phyloP scores from a whole-genome alignment of 1,140 invertebrate genomes.

The Chironomus tepperi region DNA sequence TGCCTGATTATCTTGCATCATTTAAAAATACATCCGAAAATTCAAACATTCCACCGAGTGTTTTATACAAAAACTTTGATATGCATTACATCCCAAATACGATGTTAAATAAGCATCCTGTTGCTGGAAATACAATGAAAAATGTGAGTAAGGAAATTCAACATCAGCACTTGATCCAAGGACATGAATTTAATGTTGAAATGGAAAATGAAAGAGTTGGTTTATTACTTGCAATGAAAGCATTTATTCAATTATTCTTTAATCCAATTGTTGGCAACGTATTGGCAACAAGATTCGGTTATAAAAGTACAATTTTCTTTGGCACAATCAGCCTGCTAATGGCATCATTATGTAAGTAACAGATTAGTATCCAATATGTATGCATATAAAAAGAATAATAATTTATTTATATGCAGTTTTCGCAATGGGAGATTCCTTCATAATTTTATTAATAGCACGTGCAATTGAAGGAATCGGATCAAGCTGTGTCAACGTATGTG shows the following conservation, averaged over 20 bases:
- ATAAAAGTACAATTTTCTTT: conserved; percentile 69
- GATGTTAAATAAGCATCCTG: conserved; percentile 38
- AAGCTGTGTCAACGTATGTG: conserved; percentile 66
- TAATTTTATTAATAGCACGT: conserved; percentile 63
- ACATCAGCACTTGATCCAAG: conserved; percentile 24
- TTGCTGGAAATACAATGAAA: conserved; percentile 43
- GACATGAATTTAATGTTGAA: conserved; percentile 30
- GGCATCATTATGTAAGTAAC: conserved; percentile 65
- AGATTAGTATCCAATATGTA: neutral
- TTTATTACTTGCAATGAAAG: conserved; percentile 75
- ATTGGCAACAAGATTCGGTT: conserved; percentile 56
- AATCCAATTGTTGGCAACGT: conserved; percentile 73
- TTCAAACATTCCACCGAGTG: conserved; percentile 28
- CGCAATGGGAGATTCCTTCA: conserved; percentile 69
- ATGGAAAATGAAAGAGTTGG: conserved; percentile 69
- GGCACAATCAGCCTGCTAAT: conserved; percentile 73
- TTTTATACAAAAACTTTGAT: conserved; percentile 31
- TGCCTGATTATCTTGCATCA: conserved; percentile 68
- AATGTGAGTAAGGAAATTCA: conserved; percentile 32
- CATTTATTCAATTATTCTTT: conserved; percentile 72
- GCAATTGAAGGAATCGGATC: conserved; percentile 81
- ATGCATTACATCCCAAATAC: conserved; percentile 29
- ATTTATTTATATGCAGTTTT: conserved; percentile 53
- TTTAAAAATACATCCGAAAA: conserved; percentile 38
- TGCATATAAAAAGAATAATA: neutral